Base-by-base conservation (phyloP, 1,140 invertebrate genomes). In the Colletes latitarsis region DNA sequence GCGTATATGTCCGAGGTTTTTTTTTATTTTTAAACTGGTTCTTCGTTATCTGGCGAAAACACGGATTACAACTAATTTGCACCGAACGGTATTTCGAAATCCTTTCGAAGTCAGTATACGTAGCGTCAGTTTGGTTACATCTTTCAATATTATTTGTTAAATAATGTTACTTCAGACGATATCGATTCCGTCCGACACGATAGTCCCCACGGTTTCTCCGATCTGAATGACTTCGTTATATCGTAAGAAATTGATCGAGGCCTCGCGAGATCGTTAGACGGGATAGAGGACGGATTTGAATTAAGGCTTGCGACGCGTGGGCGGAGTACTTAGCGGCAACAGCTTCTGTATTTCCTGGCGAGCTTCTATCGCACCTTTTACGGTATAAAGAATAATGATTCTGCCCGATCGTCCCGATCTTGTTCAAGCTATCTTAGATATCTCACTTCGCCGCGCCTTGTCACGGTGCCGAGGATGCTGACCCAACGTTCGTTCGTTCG, bases 351-450 rank as follows among this genome's bases (percentile, higher is more conserved):
- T 86, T 86, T 82, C 19, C 52, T 68, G 66, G 43, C 60, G 55
- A 41, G n/a, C 66, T 21, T 19, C 41, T 67, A 82, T 90, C 88
- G 49, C 55, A 57, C 79, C 88, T 87, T 88, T 73, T 77, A 86
- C 60, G 72, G 81, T 15, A 63, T 82, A 86, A 80, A 85, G 68
- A 85, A 82, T 80, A 75, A 78, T 39, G 70, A 43, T 52, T 64
- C 17, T n/a, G 62, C 1, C 49, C 21, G 83, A 86, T 86, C 55
- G 57, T 62, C 15, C 81, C 78, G 83, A 88, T 89, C 84, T 88
- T 85, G 83, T 67, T 21, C 66, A 68, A 67, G 39, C 80, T 86
- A 88, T 88, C 85, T 82, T 84, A 55, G 78, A 73, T 89, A 89
- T 90, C 86, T 88, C 85, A 88, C 82, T 89, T 85, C 78, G 81